Percentiles rank a stretch among this genome's conserved stretches.
Conservation (phyloP, 2,888 invertebrate genomes). For the Noctua comes region DNA sequence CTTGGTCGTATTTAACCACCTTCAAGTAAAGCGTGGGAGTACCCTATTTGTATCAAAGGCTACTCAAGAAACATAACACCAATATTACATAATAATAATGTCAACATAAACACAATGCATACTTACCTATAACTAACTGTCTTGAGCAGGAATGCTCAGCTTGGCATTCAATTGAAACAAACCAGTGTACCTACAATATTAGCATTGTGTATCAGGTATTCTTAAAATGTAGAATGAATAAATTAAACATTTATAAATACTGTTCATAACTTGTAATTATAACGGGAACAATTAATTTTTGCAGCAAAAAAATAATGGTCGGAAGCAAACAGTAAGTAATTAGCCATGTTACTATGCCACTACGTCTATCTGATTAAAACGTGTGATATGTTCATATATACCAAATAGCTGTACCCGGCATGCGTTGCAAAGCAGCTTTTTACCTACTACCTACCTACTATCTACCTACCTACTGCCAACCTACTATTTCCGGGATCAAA, state of each 20-base stretch:
- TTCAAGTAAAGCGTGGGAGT: constrained; percentile 39
- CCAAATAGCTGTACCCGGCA: no score
- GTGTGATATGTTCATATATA: not conserved
- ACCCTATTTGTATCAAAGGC: constrained; percentile 21
- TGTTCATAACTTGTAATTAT: constrained; percentile 49
- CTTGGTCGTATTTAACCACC: not conserved
- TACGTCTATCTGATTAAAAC: not conserved
- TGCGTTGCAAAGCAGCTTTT: no score
- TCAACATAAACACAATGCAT: constrained; percentile 31
- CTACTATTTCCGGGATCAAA: no score
- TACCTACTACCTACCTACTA: no score
- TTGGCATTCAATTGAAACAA: constrained; percentile 54
- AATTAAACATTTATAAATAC: constrained; percentile 48
- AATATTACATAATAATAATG: constrained; percentile 42
- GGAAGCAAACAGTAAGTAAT: not conserved
- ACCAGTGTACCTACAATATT: constrained; percentile 51
- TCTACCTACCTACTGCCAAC: no score
- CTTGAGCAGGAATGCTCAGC: constrained; percentile 40
- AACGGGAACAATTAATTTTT: constrained; percentile 39
- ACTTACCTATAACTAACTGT: constrained; percentile 15
- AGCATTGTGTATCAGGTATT: constrained; percentile 58
- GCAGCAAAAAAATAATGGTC: constrained; percentile 29
- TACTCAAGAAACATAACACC: constrained; percentile 37
- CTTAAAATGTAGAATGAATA: constrained; percentile 56
- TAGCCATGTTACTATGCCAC: not conserved